Conservation (phyloP, 2,888 invertebrate species). For the Ceriagrion tenellum region DNA sequence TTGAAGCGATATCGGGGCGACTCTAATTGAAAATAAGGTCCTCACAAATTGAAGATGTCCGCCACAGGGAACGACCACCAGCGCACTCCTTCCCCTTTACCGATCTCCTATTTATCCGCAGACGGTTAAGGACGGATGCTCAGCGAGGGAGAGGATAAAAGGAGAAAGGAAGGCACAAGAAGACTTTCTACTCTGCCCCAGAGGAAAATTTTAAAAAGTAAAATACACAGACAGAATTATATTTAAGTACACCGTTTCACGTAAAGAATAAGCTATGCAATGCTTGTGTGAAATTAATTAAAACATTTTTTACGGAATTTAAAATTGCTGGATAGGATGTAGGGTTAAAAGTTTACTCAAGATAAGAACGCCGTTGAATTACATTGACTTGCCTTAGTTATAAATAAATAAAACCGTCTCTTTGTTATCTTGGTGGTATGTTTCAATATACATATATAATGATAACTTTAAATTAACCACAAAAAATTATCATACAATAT, state of each 20-base stretch:
- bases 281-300: too few species aligned
- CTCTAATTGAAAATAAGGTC: constrained; percentile 62
- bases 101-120: constrained; percentile 53
- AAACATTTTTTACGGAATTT: too few species aligned
- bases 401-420: too few species aligned
- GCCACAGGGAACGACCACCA: constrained; percentile 31
- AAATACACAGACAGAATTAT: neutral
- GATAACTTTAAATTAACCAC: too few species aligned
- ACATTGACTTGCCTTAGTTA: too few species aligned
- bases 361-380: too few species aligned
- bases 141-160: neutral
- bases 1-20: constrained; percentile 30
- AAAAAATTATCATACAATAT: too few species aligned
- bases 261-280: too few species aligned
- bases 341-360: too few species aligned
- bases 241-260: neutral
- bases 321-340: too few species aligned
- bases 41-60: constrained; percentile 67
- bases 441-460: too few species aligned
- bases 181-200: neutral
- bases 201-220: neutral
- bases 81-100: neutral
- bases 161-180: neutral
- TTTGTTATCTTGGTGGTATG: too few species aligned
- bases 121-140: neutral